phyloP scores from a whole-genome alignment of 2,888 invertebrate genomes.

The Norana najaformis region DNA sequence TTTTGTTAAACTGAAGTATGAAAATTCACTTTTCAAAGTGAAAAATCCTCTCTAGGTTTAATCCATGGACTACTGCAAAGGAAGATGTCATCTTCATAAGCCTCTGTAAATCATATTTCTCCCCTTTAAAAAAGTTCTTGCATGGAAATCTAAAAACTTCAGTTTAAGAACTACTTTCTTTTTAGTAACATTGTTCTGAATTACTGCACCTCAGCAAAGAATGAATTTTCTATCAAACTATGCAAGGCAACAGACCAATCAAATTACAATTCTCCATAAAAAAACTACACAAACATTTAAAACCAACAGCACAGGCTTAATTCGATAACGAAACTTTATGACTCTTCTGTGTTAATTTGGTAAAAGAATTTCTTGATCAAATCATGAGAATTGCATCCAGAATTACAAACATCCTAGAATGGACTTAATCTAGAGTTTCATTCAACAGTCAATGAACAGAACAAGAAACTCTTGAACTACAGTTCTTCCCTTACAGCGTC shows the following conservation, averaged over 20 bases:
- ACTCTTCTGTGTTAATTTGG: not conserved
- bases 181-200: not conserved
- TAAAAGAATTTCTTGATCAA: not conserved
- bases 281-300: not conserved
- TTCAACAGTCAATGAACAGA: not conserved
- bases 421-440: conserved; percentile 1
- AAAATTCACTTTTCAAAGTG: too few relatives aligned
- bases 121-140: too few relatives aligned
- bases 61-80: too few relatives aligned
- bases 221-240: too few relatives aligned
- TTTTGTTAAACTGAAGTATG: not conserved
- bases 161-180: not conserved
- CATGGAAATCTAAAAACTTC: not conserved
- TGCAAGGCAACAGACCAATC: too few relatives aligned
- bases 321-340: not conserved
- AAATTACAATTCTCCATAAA: not conserved
- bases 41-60: too few relatives aligned
- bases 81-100: too few relatives aligned
- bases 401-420: not conserved
- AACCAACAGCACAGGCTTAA: not conserved
- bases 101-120: not conserved
- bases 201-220: not conserved
- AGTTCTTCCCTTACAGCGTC: not conserved
- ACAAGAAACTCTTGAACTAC: conserved; percentile 13
- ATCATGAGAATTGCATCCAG: too few relatives aligned